Conservation (phyloP, 2,888 invertebrate genomes). For the Spatulosminthurus flaviceps region DNA sequence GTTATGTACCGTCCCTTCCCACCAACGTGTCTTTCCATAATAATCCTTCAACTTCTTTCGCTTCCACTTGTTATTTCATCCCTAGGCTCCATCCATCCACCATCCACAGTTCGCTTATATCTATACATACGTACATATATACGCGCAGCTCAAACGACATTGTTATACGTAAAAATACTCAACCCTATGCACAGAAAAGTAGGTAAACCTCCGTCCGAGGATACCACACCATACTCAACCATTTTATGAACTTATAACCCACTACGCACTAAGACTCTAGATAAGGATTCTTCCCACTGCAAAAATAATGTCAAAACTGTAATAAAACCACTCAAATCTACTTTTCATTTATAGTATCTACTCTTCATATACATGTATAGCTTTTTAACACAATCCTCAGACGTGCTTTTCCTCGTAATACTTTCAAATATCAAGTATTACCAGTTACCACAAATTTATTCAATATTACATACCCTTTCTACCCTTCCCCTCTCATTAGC, state of each 20-base stretch:
- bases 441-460: too few relatives aligned
- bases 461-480: too few relatives aligned
- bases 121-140: too few relatives aligned
- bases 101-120: too few relatives aligned
- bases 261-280: not conserved
- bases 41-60: constrained; percentile 4
- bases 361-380: not conserved
- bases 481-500: not conserved
- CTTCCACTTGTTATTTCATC: constrained; percentile 9
- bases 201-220: too few relatives aligned
- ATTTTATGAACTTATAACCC: not conserved
- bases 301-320: not conserved
- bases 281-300: not conserved
- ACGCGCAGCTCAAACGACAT: too few relatives aligned
- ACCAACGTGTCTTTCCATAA: constrained; percentile 2
- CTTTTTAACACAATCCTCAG: too few relatives aligned
- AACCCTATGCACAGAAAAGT: too few relatives aligned
- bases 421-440: too few relatives aligned
- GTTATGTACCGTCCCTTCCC: constrained; percentile 20
- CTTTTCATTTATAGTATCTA: constrained; percentile 5
- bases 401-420: too few relatives aligned
- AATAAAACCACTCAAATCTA: constrained; percentile 18
- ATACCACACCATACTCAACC: not conserved
- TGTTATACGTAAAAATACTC: too few relatives aligned
- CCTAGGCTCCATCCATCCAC: too few relatives aligned